These are phyloP conservation scores for Menidia beryllina DNA, from an alignment of 2,113 vertebrate genomes.

Conservation along the genomic window DNA sequence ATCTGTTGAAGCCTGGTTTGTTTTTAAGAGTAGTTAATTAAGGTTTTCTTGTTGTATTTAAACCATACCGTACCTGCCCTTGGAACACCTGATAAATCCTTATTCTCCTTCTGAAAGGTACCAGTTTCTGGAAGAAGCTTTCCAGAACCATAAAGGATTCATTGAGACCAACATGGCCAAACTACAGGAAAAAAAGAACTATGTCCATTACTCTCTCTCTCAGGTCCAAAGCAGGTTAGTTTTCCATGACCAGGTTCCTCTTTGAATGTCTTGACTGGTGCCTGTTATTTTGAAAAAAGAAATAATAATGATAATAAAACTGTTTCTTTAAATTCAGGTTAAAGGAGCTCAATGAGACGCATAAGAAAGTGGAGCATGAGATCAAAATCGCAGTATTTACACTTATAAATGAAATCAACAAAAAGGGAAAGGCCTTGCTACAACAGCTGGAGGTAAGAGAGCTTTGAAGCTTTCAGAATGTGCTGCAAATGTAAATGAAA, in stretches of 20 bases:
- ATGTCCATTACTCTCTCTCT: slow-evolving; percentile 93
- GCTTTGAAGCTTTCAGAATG: not conserved
- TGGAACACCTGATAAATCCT: not conserved
- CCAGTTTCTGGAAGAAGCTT: slow-evolving; percentile 98
- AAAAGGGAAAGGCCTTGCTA: slow-evolving; percentile 96
- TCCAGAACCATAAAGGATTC: slow-evolving; percentile 96
- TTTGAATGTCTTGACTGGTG: not conserved
- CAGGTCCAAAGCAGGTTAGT: slow-evolving; percentile 95
- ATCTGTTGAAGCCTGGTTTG: not conserved
- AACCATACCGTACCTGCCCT: not conserved
- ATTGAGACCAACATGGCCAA: slow-evolving; percentile 94
- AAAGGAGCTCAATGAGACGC: slow-evolving; percentile 97
- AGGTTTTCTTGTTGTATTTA: not conserved
- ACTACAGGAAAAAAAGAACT: slow-evolving; percentile 96
- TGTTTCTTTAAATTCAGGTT: slow-evolving; percentile 82
- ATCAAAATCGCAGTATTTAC: slow-evolving; percentile 99
- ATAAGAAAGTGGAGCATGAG: slow-evolving; percentile 97
- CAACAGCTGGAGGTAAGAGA: slow-evolving; percentile 95
- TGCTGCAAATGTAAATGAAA: slow-evolving; percentile 7
- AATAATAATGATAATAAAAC: too few species aligned
- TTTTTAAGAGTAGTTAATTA: not conserved
- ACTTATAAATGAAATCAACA: slow-evolving; percentile 99
- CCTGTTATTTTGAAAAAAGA: not conserved
- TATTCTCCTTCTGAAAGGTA: slow-evolving; percentile 83
- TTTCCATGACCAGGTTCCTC: not conserved